Evolutionary conservation across 2,888 invertebrate species (phyloP).

Genomic region (Campopleginae sp.): DNA sequence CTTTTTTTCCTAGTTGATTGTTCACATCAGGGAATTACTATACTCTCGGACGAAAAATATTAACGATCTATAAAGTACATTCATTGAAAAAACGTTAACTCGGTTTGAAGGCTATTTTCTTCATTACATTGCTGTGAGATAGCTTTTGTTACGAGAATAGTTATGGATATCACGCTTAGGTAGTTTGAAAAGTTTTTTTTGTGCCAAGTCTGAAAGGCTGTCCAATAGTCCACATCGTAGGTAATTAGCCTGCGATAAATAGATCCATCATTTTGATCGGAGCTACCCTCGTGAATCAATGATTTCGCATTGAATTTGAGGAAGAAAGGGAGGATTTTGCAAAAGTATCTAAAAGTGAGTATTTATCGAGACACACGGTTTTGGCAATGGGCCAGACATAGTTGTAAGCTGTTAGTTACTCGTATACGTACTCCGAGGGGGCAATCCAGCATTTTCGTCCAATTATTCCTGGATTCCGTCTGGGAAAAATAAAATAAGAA

Average conservation of each 20-base stretch:
- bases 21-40: conserved; percentile 1
- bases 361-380: conserved; percentile 41
- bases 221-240: background rate
- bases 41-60: background rate
- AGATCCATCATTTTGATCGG: background rate
- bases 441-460: conserved; percentile 53
- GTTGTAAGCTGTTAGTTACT: conserved; percentile 55
- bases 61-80: conserved; percentile 4
- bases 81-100: background rate
- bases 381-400: conserved; percentile 46
- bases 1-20: conserved; percentile 19
- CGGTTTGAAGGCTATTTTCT: background rate
- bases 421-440: conserved; percentile 7
- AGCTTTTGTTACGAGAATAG: background rate
- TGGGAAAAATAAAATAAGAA: conserved; percentile 40
- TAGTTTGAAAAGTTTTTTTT: background rate
- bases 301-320: background rate
- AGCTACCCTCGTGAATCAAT: background rate
- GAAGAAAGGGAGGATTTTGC: background rate
- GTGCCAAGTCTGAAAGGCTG: background rate
- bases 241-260: background rate
- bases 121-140: background rate
- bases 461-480: conserved; percentile 59
- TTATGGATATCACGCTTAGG: background rate
- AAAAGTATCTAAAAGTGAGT: conserved; percentile 21